Percentiles rank a stretch among this genome's conserved stretches.
phyloP scores from a whole-genome alignment of 37 sponge, comb jelly and placozoan genomes.

The Beroe ovata region DNA sequence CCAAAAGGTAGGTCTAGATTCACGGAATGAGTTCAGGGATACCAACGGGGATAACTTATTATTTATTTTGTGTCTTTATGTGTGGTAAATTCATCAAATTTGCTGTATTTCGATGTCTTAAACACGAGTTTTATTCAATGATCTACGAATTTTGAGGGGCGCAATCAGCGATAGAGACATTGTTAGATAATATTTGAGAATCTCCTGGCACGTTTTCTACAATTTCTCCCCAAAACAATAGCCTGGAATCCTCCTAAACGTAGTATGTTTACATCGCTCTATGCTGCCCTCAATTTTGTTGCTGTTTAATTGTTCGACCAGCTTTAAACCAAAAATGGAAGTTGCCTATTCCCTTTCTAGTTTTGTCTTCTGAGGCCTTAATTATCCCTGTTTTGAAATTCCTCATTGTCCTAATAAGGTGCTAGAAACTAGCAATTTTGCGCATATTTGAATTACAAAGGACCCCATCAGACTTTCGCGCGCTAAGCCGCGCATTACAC shows the following conservation, averaged over 20 bases:
- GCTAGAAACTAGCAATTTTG: constrained; percentile 44
- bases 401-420: constrained; percentile 31
- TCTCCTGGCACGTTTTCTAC: too few relatives aligned
- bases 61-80: constrained; percentile 21
- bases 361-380: background rate
- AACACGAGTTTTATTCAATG: too few relatives aligned
- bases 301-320: background rate
- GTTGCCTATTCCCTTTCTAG: background rate
- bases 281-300: background rate
- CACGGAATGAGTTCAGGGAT: too few relatives aligned
- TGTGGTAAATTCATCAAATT: background rate
- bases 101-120: background rate
- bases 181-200: too few relatives aligned
- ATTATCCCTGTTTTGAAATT: background rate
- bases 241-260: too few relatives aligned
- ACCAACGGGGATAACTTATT: constrained; percentile 58
- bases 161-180: too few relatives aligned
- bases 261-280: background rate
- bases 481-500: background rate
- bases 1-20: too few relatives aligned
- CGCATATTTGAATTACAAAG: background rate
- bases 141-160: too few relatives aligned
- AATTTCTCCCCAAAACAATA: too few relatives aligned
- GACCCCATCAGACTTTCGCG: background rate
- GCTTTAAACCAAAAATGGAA: background rate